Percentiles rank a stretch among this genome's conserved stretches.
Conservation (phyloP, 2,797 vertebrate genomes). For the Gobio occitaniae region DNA sequence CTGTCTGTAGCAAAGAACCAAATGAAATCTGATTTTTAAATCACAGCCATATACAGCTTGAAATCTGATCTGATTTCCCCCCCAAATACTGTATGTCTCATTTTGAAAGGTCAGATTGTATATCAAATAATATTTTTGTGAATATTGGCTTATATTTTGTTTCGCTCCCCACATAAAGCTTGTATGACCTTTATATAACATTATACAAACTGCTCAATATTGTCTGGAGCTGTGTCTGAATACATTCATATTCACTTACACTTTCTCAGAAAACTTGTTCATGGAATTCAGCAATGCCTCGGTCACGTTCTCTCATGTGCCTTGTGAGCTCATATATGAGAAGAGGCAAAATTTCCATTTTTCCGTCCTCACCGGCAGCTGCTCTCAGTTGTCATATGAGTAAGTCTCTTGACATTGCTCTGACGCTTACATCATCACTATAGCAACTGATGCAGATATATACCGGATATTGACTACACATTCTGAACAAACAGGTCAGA, state of each 20-base stretch:
- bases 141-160: not conserved
- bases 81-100: not conserved
- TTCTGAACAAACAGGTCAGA: not conserved
- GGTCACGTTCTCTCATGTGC: not conserved
- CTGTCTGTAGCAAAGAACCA: not conserved
- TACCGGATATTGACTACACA: slow-evolving; percentile 13
- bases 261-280: not conserved
- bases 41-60: not conserved
- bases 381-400: slow-evolving; percentile 14
- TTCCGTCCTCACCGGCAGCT: not conserved
- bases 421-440: slow-evolving; percentile 6
- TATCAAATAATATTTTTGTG: not conserved
- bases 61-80: not conserved
- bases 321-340: not conserved
- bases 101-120: slow-evolving; percentile 5
- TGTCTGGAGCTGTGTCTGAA: not conserved
- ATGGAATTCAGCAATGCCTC: not conserved
- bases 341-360: not conserved
- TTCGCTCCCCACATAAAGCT: not conserved
- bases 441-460: slow-evolving; percentile 28
- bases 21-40: not conserved
- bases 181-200: not conserved
- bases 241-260: not conserved
- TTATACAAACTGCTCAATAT: not conserved
- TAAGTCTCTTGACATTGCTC: not conserved